Base-by-base conservation (phyloP, 2,888 invertebrate species). In the Cheilosia variabilis region DNA sequence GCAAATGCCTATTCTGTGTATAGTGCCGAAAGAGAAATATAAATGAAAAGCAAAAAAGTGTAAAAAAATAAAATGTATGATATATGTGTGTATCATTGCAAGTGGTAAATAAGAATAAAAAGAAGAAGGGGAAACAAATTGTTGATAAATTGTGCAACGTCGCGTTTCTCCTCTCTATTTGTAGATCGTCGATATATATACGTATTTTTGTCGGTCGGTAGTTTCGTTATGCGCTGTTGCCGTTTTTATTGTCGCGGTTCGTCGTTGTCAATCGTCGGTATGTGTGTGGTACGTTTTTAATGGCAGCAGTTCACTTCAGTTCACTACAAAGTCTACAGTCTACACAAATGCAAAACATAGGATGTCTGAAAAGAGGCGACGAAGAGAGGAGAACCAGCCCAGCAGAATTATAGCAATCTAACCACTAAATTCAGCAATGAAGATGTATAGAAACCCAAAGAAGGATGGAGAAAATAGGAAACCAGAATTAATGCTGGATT, bases 221-320 rank as follows among this genome's bases (percentile, higher is more conserved):
- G 69, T 60, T 69, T 75, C 31, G 80, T 76, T 80, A 76, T 86
- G 84, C 80, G 80, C 55, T 76, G 86, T 86, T 86, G 86, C 84
- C 84, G 62, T 55, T 50, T 62, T 68, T 72, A 34, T 52, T 62
- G 65, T 71, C 71, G 76, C 50, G 71, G 58, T 62, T 69, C 66
- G 65, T 80, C 69, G 63, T 75, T 50, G 57, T 68, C 60, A 13
- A 66, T 58, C 37, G 60, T 68, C 73, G 73, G 68, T 68, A 63
- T 68, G 68, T 80, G 68, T 80, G 60, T 63, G 79, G 79, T 79
- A 72, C 52, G 58, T 77, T 78, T 37, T 78, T 80, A 86, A 86
- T 80, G 80, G 80, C 80, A 86, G 79, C 83, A 84, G 78, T 84
- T 84, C 79, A 84, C 66, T 84, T 79, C 83, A 84, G 78, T 83